Evolutionary conservation across 1,140 invertebrate genomes (phyloP).

Genomic region (Calephelis virginiensis): DNA sequence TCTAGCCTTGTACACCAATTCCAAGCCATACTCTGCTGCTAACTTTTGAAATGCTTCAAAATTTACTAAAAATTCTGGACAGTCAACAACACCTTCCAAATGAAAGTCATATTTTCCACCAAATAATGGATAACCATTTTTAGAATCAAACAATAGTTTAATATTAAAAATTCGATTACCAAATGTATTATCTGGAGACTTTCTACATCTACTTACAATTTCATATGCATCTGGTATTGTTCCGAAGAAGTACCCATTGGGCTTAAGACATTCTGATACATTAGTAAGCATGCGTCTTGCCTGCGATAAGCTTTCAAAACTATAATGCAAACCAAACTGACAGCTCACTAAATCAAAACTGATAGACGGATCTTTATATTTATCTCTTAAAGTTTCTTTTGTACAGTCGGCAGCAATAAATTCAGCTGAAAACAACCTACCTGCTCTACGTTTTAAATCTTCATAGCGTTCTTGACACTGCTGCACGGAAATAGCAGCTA

Average conservation of each 20-base stretch:
- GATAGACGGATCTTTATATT: constrained; percentile 86
- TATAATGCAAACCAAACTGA: constrained; percentile 98
- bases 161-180: constrained; percentile 94
- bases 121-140: constrained; percentile 90
- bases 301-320: constrained; percentile 95
- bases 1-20: constrained; percentile 84
- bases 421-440: constrained; percentile 87
- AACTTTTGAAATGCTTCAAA: constrained; percentile 92
- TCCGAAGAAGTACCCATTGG: constrained; percentile 97
- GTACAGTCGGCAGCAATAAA: constrained; percentile 96
- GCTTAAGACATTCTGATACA: constrained; percentile 91
- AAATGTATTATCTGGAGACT: constrained; percentile 82
- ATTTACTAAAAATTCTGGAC: constrained; percentile 98
- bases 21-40: constrained; percentile 89
- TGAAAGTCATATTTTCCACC: constrained; percentile 98
- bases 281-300: constrained; percentile 96
- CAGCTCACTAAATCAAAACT: constrained; percentile 95
- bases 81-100: constrained; percentile 97
- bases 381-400: constrained; percentile 86
- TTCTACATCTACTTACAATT: constrained; percentile 85
- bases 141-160: constrained; percentile 86
- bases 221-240: constrained; percentile 96
- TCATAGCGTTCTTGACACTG: constrained; percentile 88
- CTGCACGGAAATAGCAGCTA: constrained; percentile 94
- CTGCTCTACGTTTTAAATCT: constrained; percentile 77